Conservation (phyloP, 1,140 invertebrate genomes). For the Papilio dardanus region DNA sequence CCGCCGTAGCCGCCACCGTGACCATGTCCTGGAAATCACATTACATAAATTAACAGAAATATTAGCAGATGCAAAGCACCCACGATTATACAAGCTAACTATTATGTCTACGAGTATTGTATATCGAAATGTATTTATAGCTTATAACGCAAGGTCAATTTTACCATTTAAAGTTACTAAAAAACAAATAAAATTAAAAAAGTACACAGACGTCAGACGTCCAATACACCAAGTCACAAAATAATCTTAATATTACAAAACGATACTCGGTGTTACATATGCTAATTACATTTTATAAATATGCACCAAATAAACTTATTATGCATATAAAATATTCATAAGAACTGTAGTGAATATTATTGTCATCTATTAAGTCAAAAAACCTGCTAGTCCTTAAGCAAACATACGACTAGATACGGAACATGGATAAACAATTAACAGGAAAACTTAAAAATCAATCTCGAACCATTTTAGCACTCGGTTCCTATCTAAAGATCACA, state of each 20-base stretch:
- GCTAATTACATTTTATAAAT: not conserved
- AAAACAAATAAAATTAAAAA: too few species aligned
- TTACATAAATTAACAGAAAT: slow-evolving; percentile 21
- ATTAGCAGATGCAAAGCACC: too few species aligned
- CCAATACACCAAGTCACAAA: too few species aligned
- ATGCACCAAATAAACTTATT: not conserved
- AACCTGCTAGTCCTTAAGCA: too few species aligned
- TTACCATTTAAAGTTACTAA: too few species aligned
- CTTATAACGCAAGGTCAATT: too few species aligned
- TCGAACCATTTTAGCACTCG: too few species aligned
- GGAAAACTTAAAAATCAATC: too few species aligned
- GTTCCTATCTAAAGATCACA: too few species aligned
- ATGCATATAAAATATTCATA: not conserved
- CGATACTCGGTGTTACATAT: not conserved
- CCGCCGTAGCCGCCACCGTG: slow-evolving; percentile 31
- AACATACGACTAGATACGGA: too few species aligned
- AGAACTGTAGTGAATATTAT: not conserved
- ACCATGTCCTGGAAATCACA: slow-evolving; percentile 28
- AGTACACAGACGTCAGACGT: too few species aligned
- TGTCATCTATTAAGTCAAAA: not conserved
- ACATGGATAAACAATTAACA: too few species aligned
- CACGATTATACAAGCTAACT: not conserved
- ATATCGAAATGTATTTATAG: not conserved
- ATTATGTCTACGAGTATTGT: not conserved
- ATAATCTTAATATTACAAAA: not conserved